Base-by-base conservation (phyloP, 2,113 vertebrate genomes). In the Lates calcarifer region DNA sequence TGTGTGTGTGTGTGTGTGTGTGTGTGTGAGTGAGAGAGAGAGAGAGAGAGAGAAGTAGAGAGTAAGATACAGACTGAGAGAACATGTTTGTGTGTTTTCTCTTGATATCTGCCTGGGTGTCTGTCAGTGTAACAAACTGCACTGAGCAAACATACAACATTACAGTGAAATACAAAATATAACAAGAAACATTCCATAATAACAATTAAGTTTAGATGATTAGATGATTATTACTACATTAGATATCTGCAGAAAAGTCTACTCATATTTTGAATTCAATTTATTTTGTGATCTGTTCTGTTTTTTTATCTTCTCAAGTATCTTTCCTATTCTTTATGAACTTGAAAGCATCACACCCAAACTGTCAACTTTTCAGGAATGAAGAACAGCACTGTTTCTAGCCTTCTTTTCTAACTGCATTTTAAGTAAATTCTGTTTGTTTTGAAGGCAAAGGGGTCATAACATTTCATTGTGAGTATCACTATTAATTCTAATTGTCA, bases 41-140 rank as follows among this genome's bases (percentile, higher is more conserved):
- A 56, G 55, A 66, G 80, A 71, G 14, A 22, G 57, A 35, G 3
- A 69, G 65, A 56, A 35, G 7, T 4, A 64, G 55, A 33, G 62
- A 31, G 71, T 47, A 49, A 37, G 69, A 39, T 24, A 20, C 20
- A 58, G 56, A 58, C 26, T 45, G 49, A 78, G 80, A 74, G 29
- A 53, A 65, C 10, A 12, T 81, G 49, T 84, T 79, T 87, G 60
- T 81, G 84, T 83, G 65, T 83, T 85, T 87, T 80, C 73, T 85
- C 41, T 49, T 62, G 64, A 68, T 77, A 66, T 83, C 68, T 91
- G 62, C 81, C 70, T 78, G 53, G 65, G 31, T 86, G 77, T 77
- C 68, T 86, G 65, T 90, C 61, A 82, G 67, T 61, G 82, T 18
- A 79, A 72, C 76, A 79, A 68, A 86, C 69, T 76, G n/a, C 57